Evolutionary conservation across 37 sponge, comb jelly and placozoan genomes (phyloP).

Genomic region (Aphrocallistes beatrix): DNA sequence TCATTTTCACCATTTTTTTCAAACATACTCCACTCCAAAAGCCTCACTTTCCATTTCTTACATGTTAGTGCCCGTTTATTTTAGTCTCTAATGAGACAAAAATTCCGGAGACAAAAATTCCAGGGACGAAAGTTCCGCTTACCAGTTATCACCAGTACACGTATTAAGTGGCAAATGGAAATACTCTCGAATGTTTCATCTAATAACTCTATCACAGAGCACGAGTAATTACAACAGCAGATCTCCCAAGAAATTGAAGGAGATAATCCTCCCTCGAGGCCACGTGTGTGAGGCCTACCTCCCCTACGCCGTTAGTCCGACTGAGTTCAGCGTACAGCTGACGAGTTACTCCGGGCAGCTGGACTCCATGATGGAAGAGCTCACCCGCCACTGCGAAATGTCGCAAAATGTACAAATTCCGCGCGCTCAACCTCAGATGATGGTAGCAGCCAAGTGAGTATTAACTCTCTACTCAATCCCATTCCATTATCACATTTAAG

Average conservation of each 20-base stretch:
- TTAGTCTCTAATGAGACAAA: too few relatives aligned
- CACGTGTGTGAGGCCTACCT: neutral
- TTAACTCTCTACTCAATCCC: neutral
- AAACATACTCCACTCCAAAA: too few relatives aligned
- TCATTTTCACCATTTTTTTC: too few relatives aligned
- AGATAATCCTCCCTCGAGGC: neutral
- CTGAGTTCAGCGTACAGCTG: neutral
- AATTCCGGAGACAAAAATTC: too few relatives aligned
- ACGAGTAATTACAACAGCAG: neutral
- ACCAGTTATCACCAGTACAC: too few relatives aligned
- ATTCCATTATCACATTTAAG: neutral
- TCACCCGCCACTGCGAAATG: neutral
- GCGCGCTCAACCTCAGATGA: neutral
- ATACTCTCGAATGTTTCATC: too few relatives aligned
- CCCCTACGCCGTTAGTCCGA: neutral
- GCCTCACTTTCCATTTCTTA: too few relatives aligned
- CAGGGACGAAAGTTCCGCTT: too few relatives aligned
- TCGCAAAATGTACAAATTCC: neutral
- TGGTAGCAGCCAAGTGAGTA: slow-evolving; percentile 1
- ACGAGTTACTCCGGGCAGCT: neutral
- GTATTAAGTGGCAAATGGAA: too few relatives aligned
- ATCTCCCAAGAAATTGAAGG: neutral
- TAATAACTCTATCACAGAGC: too few relatives aligned
- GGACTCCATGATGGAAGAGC: neutral
- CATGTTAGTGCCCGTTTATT: too few relatives aligned